These are phyloP conservation scores for Apteryx owenii DNA, from an alignment of 2,113 vertebrate species.

Conservation along the genomic window DNA sequence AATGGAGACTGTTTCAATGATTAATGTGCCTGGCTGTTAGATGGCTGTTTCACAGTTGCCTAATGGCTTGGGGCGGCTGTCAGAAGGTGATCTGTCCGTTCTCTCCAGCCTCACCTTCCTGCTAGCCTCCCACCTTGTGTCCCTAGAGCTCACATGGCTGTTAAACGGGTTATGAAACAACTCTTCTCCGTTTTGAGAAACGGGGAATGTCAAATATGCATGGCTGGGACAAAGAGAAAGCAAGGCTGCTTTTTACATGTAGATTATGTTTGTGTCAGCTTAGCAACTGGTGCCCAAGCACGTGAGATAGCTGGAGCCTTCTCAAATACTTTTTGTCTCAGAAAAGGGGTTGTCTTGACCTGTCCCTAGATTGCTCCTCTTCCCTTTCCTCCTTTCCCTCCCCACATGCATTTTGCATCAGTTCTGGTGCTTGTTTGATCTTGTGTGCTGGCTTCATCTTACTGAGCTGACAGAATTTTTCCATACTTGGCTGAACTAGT, in stretches of 20 bases:
- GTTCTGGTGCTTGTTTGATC: accelerated
- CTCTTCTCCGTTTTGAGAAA: not conserved
- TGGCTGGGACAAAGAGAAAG: not conserved
- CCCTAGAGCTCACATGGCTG: not conserved
- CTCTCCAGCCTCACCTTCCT: not conserved
- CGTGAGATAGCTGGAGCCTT: not conserved
- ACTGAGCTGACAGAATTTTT: not conserved
- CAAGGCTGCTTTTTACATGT: not conserved
- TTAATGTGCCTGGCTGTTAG: not conserved
- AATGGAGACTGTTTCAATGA: not conserved
- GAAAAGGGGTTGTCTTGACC: not conserved
- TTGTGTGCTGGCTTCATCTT: not conserved
- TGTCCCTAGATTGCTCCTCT: not conserved
- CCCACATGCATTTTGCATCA: accelerated
- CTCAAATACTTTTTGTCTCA: not conserved
- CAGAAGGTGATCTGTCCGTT: not conserved
- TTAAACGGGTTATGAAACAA: not conserved
- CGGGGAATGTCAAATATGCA: not conserved
- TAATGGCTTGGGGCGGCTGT: not conserved
- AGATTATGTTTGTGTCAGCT: not conserved
- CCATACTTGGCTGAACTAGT: not conserved
- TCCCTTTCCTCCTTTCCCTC: not conserved
- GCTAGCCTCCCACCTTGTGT: not conserved
- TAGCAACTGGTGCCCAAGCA: not conserved
- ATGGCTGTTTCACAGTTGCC: accelerated